Evolutionary conservation across 2,113 vertebrate genomes (phyloP).

Genomic region (Lota lota): DNA sequence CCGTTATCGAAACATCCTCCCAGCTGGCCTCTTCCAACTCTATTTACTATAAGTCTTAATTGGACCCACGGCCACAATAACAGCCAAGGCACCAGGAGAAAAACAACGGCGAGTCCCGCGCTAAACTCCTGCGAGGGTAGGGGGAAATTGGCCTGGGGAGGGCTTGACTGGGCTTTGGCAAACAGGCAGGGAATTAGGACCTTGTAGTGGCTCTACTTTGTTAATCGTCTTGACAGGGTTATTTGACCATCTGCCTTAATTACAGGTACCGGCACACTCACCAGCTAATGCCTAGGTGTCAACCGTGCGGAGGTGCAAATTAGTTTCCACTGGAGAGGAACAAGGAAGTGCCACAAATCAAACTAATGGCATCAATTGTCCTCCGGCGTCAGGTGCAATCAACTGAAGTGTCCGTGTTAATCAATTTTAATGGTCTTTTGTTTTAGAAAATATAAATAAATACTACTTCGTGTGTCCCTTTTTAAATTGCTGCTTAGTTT

Average conservation of each 20-base stretch:
- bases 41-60: slow-evolving; percentile 51
- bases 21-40: slow-evolving; percentile 37
- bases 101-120: slow-evolving; percentile 52
- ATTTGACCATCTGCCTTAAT: slow-evolving; percentile 76
- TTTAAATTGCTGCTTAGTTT: background rate
- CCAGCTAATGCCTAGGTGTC: slow-evolving; percentile 57
- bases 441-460: background rate
- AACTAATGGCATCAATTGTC: slow-evolving; percentile 45
- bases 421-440: slow-evolving; percentile 22
- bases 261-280: slow-evolving; percentile 65
- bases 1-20: slow-evolving; percentile 29
- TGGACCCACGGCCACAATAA: slow-evolving; percentile 56
- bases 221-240: slow-evolving; percentile 59
- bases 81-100: slow-evolving; percentile 34
- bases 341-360: slow-evolving; percentile 49
- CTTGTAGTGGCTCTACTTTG: slow-evolving; percentile 49
- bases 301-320: slow-evolving; percentile 63
- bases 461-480: background rate
- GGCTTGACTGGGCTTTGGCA: slow-evolving; percentile 47
- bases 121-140: slow-evolving; percentile 9
- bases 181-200: slow-evolving; percentile 57
- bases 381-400: slow-evolving; percentile 40
- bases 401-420: slow-evolving; percentile 30
- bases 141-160: slow-evolving; percentile 46
- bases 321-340: slow-evolving; percentile 55